phyloP scores from a whole-genome alignment of 2,888 invertebrate genomes.

The Halictus ligatus region DNA sequence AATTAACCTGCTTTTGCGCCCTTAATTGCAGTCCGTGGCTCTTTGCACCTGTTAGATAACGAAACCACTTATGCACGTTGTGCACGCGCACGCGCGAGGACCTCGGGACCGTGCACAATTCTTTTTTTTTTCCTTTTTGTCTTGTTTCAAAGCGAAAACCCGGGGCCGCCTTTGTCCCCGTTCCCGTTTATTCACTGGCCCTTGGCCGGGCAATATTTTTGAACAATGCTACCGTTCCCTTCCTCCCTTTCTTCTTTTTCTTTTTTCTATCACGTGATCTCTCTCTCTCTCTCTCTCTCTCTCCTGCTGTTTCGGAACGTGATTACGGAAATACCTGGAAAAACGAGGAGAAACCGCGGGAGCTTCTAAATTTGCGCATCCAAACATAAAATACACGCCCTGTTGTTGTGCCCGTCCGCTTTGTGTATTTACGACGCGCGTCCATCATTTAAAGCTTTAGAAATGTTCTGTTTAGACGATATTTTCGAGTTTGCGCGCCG shows the following conservation, averaged over 20 bases:
- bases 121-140: conserved; percentile 10
- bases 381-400: neutral
- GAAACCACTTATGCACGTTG: conserved; percentile 56
- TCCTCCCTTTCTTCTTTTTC: neutral
- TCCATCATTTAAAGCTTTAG: neutral
- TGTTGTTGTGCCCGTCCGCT: neutral
- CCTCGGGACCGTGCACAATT: conserved; percentile 33
- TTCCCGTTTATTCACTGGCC: neutral
- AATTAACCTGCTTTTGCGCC: conserved; percentile 63
- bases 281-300: too few species aligned
- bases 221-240: conserved; percentile 6
- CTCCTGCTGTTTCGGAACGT: conserved; percentile 6
- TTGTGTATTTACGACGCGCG: neutral
- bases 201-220: conserved; percentile 32
- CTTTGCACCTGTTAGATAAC: conserved; percentile 65
- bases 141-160: conserved; percentile 22
- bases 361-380: neutral
- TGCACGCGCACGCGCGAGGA: conserved; percentile 21
- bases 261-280: neutral
- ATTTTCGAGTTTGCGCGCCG: neutral
- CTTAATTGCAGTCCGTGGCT: conserved; percentile 61
- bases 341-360: neutral
- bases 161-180: neutral
- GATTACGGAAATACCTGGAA: neutral
- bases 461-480: neutral